These are phyloP conservation scores for Drosophila robusta DNA, from an alignment of 2,888 invertebrate genomes.

Conservation along the genomic window DNA sequence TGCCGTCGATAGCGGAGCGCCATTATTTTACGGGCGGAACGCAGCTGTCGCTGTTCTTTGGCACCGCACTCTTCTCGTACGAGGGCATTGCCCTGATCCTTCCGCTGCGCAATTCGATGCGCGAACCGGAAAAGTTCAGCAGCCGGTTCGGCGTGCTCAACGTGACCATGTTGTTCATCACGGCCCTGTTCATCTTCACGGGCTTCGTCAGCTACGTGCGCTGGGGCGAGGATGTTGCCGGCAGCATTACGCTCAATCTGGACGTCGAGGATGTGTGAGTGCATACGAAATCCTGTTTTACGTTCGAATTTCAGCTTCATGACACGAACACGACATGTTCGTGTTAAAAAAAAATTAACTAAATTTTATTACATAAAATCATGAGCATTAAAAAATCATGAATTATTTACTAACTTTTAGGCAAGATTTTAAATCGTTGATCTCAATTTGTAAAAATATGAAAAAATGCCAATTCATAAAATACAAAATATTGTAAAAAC, in stretches of 20 bases:
- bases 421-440: no score
- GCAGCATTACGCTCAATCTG: conserved; percentile 95
- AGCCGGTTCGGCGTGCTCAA: conserved; percentile 94
- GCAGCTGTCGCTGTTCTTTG: conserved; percentile 94
- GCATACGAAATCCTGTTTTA: not conserved
- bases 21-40: conserved; percentile 87
- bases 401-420: no score
- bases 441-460: no score
- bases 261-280: conserved; percentile 85
- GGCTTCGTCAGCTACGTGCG: conserved; percentile 95
- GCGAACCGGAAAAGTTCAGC: conserved; percentile 90
- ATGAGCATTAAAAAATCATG: no score
- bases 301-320: no score
- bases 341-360: no score
- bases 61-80: conserved; percentile 97
- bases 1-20: conserved; percentile 88
- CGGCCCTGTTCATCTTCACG: conserved; percentile 91
- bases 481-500: no score
- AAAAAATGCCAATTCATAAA: no score
- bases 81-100: conserved; percentile 97
- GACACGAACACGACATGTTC: no score
- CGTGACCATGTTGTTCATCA: conserved; percentile 93
- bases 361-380: no score
- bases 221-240: conserved; percentile 92
- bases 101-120: conserved; percentile 97